phyloP scores from a whole-genome alignment of 2,888 invertebrate genomes.

The Rhimphoctona megacephalus region DNA sequence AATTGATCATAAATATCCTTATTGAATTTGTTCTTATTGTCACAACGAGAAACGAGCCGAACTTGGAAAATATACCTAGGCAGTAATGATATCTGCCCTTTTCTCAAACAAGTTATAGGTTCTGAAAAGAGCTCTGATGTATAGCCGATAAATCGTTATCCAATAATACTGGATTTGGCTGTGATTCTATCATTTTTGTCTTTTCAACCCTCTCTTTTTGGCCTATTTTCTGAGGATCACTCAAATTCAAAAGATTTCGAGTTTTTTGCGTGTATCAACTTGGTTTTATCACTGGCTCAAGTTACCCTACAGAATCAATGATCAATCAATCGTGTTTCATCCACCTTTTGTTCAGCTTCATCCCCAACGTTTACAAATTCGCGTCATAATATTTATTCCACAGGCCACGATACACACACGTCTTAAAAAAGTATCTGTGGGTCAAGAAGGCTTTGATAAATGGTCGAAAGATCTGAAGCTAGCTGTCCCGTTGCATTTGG shows the following conservation, averaged over 20 bases:
- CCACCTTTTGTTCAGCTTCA: conserved; percentile 4
- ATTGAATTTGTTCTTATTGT: not conserved
- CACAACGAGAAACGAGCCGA: conserved; percentile 5
- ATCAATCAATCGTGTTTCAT: not conserved
- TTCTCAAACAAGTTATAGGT: not conserved
- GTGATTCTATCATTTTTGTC: not conserved
- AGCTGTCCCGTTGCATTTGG: conserved; percentile 40
- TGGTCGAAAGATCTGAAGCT: conserved; percentile 46
- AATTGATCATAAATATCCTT: conserved; percentile 29
- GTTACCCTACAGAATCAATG: not conserved
- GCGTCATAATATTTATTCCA: conserved; percentile 69
- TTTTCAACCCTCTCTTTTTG: not conserved
- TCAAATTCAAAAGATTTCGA: not conserved
- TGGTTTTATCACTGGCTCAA: not conserved
- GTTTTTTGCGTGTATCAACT: not conserved
- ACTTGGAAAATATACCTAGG: not conserved
- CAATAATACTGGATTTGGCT: not conserved
- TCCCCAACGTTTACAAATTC: conserved; percentile 44
- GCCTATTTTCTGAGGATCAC: not conserved
- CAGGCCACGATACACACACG: conserved; percentile 30
- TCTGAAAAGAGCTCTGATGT: not conserved
- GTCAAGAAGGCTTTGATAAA: conserved; percentile 56
- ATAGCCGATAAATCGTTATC: not conserved
- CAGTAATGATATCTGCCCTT: not conserved
- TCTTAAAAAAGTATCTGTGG: conserved; percentile 31